These are phyloP conservation scores for Bombus difficillimus DNA, from an alignment of 1,140 invertebrate genomes.

Conservation along the genomic window DNA sequence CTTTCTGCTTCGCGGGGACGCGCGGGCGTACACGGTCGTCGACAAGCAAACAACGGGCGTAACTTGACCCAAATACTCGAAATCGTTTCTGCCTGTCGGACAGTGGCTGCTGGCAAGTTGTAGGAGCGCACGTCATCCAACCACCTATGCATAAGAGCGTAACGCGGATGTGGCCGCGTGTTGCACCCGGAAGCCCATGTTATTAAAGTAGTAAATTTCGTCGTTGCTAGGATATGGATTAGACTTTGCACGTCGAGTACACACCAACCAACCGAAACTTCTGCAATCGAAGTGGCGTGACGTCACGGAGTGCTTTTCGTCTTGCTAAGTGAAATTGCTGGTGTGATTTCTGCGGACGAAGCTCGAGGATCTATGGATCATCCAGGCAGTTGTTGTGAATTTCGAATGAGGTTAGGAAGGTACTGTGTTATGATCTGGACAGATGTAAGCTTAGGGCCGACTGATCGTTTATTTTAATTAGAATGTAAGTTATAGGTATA, in stretches of 20 bases:
- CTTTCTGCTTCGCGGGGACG: background rate
- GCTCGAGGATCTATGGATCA: background rate
- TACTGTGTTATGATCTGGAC: background rate
- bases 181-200: slow-evolving; percentile 51
- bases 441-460: background rate
- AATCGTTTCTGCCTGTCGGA: slow-evolving; percentile 65
- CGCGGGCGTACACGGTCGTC: background rate
- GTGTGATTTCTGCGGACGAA: background rate
- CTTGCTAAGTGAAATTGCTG: background rate
- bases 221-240: slow-evolving; percentile 68
- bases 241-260: slow-evolving; percentile 56
- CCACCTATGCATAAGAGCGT: slow-evolving; percentile 23
- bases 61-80: slow-evolving; percentile 69
- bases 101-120: slow-evolving; percentile 54
- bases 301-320: background rate
- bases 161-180: slow-evolving; percentile 3
- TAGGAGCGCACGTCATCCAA: slow-evolving; percentile 9
- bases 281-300: slow-evolving; percentile 31
- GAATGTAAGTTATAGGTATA: too few relatives aligned
- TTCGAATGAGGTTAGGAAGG: background rate
- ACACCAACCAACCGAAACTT: slow-evolving; percentile 34
- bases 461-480: background rate
- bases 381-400: background rate
- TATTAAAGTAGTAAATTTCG: slow-evolving; percentile 77
- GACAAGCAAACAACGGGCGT: slow-evolving; percentile 53